phyloP scores from a whole-genome alignment of 2,888 invertebrate species.

The Lepidochrysops patricia region DNA sequence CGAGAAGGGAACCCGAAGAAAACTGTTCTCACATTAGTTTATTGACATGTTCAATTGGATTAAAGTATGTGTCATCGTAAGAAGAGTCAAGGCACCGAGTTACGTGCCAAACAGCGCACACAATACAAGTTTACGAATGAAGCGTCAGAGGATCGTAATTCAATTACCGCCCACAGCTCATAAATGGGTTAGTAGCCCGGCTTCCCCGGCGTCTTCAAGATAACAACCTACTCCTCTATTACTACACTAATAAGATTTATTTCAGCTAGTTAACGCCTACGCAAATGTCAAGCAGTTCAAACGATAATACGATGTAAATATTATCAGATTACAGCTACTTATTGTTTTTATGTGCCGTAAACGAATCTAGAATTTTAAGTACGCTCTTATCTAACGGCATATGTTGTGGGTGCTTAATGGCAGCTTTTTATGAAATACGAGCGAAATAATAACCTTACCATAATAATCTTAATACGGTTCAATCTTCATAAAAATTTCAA shows the following conservation, averaged over 20 bases:
- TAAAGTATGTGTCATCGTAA: conserved; percentile 23
- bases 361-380: conserved; percentile 15
- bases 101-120: conserved; percentile 23
- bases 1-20: neutral
- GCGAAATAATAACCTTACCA: neutral
- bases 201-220: conserved; percentile 24
- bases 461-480: neutral
- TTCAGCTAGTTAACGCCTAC: conserved; percentile 1
- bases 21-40: neutral
- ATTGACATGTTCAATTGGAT: conserved; percentile 24
- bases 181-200: conserved; percentile 40
- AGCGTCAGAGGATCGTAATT: conserved; percentile 32
- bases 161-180: conserved; percentile 34
- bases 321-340: conserved; percentile 19
- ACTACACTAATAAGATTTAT: conserved; percentile 17
- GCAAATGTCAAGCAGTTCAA: neutral
- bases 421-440: neutral
- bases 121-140: conserved; percentile 27
- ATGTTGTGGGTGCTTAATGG: neutral
- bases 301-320: neutral
- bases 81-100: conserved; percentile 19
- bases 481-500: neutral
- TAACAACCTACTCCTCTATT: conserved; percentile 5
- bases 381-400: neutral
- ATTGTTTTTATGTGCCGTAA: conserved; percentile 11